Base-by-base conservation (phyloP, 2,797 vertebrate genomes). In the Emydoidea blandingii region DNA sequence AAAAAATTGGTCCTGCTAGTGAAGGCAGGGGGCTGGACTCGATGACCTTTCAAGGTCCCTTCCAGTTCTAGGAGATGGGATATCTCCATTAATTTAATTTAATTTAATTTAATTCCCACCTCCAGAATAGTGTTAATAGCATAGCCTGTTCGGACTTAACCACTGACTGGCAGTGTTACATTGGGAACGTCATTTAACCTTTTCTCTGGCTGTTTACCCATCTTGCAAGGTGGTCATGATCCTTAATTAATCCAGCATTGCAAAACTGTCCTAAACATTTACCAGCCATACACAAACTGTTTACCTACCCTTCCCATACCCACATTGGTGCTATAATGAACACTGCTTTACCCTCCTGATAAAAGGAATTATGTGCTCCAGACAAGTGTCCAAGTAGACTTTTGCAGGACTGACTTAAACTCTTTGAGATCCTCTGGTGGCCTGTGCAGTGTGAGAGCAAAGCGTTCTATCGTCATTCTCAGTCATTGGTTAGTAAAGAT, bases 321-420 rank as follows among this genome's bases (percentile, higher is more conserved):
- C 27, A 5, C 2, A 0, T 68, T 23, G 53, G 76, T 29, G 16
- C 6, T 27, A 1, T 25, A 57, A 93, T 50, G 14, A 0, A 34
- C 59, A 2, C 5, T 44, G 1, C 62, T 86, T 68, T n/a, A 19
- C 9, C 12, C 81, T 76, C 2, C 0, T 47, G 31, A n/a, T 87
- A 37, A 44, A 86, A 59, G 34, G 41, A 62, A 12, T 54, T 1
- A 29, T 25, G 12, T 68, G 15, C 57, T 90, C 4, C 59, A 76
- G 80, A 82, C 53, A 74, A 90, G 21, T 11, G 68, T 56, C 3
- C 14, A 83, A 9, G 10, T 44, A 2, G n/a, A 44, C 23, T 47
- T 52, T 81, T 49, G 34, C 8, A 25, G 50, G 41, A 44, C 18
- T 68, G 68, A 57, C 52, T 49, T 9, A 68, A 10, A 37, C 76